phyloP scores from a whole-genome alignment of 2,113 vertebrate species.

The Callaeas wilsoni region DNA sequence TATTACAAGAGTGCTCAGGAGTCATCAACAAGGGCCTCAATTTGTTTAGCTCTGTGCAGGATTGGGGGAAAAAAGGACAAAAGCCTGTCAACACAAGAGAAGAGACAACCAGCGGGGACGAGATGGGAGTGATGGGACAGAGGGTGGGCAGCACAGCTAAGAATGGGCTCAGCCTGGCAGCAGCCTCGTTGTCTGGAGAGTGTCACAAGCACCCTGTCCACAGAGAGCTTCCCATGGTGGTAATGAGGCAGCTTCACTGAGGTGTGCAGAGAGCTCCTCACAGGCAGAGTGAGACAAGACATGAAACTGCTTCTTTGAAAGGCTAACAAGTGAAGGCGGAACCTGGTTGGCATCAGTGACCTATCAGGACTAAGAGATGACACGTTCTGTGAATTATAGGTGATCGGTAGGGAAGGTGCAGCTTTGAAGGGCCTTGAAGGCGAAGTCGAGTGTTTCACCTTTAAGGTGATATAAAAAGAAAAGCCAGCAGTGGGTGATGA shows the following conservation, averaged over 20 bases:
- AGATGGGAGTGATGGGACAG: neutral
- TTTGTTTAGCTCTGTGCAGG: neutral
- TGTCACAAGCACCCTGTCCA: neutral
- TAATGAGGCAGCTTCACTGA: neutral
- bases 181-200: neutral
- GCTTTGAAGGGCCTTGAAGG: constrained; percentile 35
- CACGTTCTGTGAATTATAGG: constrained; percentile 17
- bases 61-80: neutral
- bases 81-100: neutral
- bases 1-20: neutral
- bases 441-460: constrained; percentile 8
- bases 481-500: neutral
- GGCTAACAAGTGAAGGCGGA: neutral
- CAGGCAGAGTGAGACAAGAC: neutral
- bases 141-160: neutral
- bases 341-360: constrained; percentile 1
- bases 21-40: neutral
- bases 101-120: neutral
- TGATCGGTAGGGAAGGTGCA: neutral
- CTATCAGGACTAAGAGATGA: neutral
- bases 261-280: neutral
- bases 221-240: neutral
- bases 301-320: constrained; percentile 12
- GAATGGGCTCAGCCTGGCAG: neutral
- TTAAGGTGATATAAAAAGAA: neutral